These are phyloP conservation scores for Pogona vitticeps DNA, from an alignment of 2,113 vertebrate genomes.

Conservation along the genomic window DNA sequence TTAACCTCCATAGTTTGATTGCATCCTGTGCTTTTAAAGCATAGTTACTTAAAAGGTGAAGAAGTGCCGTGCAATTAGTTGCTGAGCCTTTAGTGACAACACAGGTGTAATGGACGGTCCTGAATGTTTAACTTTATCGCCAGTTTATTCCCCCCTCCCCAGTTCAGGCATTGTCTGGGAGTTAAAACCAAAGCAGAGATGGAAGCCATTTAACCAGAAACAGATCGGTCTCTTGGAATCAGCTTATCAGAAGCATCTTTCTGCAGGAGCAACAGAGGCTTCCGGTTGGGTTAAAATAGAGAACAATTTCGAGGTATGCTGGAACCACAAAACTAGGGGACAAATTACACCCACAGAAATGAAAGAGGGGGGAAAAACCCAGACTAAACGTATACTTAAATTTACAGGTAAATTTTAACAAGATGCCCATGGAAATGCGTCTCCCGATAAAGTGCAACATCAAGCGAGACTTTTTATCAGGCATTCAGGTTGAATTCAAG, in stretches of 20 bases:
- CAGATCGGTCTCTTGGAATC: slow-evolving; percentile 90
- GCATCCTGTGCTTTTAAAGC: background rate
- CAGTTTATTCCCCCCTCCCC: slow-evolving; percentile 34
- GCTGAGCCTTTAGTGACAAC: background rate
- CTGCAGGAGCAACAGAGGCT: slow-evolving; percentile 32
- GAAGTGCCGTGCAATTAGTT: background rate
- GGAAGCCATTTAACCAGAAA: slow-evolving; percentile 94
- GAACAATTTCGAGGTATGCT: slow-evolving; percentile 84
- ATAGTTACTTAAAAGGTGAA: no score
- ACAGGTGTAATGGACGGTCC: no score
- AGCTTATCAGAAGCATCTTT: slow-evolving; percentile 81
- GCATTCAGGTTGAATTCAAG: slow-evolving; percentile 93
- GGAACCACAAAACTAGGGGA: background rate
- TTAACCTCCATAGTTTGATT: background rate
- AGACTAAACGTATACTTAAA: background rate
- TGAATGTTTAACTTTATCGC: no score
- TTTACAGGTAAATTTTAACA: slow-evolving; percentile 87
- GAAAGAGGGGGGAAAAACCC: no score
- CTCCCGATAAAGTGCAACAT: slow-evolving; percentile 82
- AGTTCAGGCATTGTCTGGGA: slow-evolving; percentile 98
- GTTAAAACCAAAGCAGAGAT: slow-evolving; percentile 87
- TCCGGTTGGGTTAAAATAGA: slow-evolving; percentile 86
- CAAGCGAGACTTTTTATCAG: slow-evolving; percentile 91
- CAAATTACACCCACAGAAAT: no score
- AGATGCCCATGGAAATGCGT: slow-evolving; percentile 87